Conservation (phyloP, 2,888 invertebrate genomes). For the Hyposoter dolosus region DNA sequence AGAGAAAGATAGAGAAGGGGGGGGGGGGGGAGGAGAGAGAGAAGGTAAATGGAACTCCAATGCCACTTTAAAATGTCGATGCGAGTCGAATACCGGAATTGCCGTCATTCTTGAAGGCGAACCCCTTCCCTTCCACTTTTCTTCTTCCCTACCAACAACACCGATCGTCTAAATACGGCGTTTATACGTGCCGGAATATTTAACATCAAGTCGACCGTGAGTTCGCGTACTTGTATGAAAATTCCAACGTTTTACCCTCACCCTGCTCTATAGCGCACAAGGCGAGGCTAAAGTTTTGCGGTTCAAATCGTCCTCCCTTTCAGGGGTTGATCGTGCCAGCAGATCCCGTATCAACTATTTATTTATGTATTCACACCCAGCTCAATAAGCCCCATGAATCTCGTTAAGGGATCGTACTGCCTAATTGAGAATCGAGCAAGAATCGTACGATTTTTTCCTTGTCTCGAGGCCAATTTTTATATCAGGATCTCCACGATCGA, state of each 20-base stretch:
- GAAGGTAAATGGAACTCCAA: conserved; percentile 59
- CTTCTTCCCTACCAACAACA: conserved; percentile 29
- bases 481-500: background rate
- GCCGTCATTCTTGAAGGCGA: conserved; percentile 63
- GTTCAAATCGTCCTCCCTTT: background rate
- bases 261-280: background rate
- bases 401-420: conserved; percentile 11
- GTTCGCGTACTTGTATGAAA: conserved; percentile 40
- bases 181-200: conserved; percentile 62
- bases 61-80: conserved; percentile 69
- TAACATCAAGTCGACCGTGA: conserved; percentile 26
- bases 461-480: background rate
- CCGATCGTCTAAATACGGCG: conserved; percentile 57
- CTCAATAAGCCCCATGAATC: conserved; percentile 1
- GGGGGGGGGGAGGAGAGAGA: too few species aligned
- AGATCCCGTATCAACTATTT: background rate
- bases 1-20: conserved; percentile 11
- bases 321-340: background rate
- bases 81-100: conserved; percentile 67
- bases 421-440: background rate
- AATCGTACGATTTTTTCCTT: background rate
- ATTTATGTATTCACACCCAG: background rate
- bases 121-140: background rate
- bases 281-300: background rate
- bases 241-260: conserved; percentile 48